These are phyloP conservation scores for Thripadectes ignobilis DNA, from an alignment of 2,797 vertebrate species.

Conservation along the genomic window DNA sequence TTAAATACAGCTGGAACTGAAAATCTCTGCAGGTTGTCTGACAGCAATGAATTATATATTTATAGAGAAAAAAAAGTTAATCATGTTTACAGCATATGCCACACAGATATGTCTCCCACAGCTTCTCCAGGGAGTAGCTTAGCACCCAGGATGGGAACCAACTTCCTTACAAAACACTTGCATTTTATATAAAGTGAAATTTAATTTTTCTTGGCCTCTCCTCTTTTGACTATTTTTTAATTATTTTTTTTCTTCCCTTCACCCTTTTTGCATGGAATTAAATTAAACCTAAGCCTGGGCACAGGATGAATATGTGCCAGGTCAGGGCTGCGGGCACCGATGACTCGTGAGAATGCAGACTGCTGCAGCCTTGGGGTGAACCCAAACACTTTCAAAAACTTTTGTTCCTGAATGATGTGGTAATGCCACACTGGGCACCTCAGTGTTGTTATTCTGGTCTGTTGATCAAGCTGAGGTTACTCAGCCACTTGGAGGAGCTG, in stretches of 20 bases:
- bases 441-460: background rate
- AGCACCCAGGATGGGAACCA: background rate
- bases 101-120: background rate
- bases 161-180: background rate
- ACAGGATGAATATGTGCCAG: background rate
- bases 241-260: rapidly evolving
- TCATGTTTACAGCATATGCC: background rate
- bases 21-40: background rate
- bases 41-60: background rate
- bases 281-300: background rate
- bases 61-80: slow-evolving; percentile 25
- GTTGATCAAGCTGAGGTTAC: background rate
- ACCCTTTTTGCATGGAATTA: background rate
- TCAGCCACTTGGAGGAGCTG: background rate
- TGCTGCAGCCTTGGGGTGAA: background rate
- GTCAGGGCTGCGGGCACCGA: no score
- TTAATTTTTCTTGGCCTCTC: background rate
- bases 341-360: background rate
- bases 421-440: background rate
- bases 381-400: background rate
- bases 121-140: background rate
- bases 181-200: background rate
- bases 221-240: background rate
- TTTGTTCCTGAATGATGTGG: background rate
- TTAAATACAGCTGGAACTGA: background rate